These are phyloP conservation scores for Nannoperca australis DNA, from an alignment of 2,797 vertebrate genomes.

Conservation along the genomic window DNA sequence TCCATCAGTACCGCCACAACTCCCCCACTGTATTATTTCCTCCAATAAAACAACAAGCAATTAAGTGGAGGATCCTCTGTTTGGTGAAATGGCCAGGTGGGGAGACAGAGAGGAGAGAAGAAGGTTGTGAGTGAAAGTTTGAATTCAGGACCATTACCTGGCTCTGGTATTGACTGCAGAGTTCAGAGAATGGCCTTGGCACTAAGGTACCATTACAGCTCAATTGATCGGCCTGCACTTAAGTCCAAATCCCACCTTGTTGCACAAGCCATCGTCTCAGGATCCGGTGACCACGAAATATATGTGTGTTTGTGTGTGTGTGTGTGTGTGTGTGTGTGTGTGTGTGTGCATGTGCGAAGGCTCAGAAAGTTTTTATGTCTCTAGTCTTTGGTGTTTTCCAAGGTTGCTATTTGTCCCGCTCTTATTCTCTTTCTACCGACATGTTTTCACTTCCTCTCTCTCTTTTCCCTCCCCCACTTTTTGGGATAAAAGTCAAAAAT, in stretches of 20 bases:
- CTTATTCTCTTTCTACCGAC: conserved; percentile 10
- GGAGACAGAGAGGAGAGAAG: conserved; percentile 42
- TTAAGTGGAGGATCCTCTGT: conserved; percentile 53
- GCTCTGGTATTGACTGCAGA: conserved; percentile 73
- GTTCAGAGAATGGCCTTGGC: conserved; percentile 74
- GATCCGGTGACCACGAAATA: conserved; percentile 74
- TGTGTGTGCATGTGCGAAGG: conserved; percentile 11
- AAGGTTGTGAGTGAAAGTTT: conserved; percentile 60
- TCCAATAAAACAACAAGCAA: conserved; percentile 63
- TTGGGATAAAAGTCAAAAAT: conserved; percentile 55
- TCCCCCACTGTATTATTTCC: conserved; percentile 36
- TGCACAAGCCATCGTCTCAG: conserved; percentile 73
- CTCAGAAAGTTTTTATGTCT: conserved; percentile 22
- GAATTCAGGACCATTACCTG: conserved; percentile 75
- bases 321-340: conserved; percentile 3
- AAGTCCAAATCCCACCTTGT: conserved; percentile 81
- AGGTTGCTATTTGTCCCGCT: conserved; percentile 24
- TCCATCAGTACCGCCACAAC: not conserved
- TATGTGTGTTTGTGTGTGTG: conserved; percentile 22
- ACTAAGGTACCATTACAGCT: conserved; percentile 83
- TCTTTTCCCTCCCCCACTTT: conserved; percentile 15
- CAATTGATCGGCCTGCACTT: conserved; percentile 85
- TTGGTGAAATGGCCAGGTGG: conserved; percentile 57
- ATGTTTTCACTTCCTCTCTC: not conserved
- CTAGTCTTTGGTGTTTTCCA: conserved; percentile 32